Percentiles rank a stretch among this genome's conserved stretches.
Conservation (phyloP, 2,797 vertebrate genomes). For the Syndactyla subalaris region DNA sequence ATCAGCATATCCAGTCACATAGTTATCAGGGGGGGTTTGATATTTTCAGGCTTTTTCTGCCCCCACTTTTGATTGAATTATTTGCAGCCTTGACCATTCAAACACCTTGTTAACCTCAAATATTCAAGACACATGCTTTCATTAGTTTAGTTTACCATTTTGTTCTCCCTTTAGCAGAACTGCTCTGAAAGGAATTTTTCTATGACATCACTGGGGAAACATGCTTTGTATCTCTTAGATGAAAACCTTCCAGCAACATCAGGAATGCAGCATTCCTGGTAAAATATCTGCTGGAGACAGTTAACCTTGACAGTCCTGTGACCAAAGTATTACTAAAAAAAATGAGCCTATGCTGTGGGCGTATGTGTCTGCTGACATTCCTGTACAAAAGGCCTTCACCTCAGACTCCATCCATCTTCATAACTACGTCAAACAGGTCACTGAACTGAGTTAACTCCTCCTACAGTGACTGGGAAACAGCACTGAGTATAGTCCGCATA, state of each 20-base stretch:
- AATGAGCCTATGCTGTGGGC: not conserved
- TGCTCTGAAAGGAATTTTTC: not conserved
- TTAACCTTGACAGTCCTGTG: conserved; percentile 39
- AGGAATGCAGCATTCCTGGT: not conserved
- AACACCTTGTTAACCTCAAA: not conserved
- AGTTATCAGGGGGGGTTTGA: fast-evolving
- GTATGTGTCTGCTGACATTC: not conserved
- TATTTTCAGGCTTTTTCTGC: not conserved
- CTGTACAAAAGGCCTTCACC: not conserved
- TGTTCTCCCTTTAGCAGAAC: not conserved
- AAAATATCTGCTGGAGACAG: conserved; percentile 16
- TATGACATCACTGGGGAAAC: not conserved
- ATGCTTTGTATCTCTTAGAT: not conserved
- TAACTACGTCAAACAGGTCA: not conserved
- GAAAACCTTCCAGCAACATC: conserved; percentile 10
- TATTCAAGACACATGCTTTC: not conserved
- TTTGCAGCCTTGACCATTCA: not conserved
- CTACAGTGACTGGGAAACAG: not conserved
- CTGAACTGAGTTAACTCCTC: not conserved
- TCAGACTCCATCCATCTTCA: conserved; percentile 3
- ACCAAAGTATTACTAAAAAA: conserved; percentile 7
- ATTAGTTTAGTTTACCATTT: not conserved
- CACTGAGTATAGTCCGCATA: not conserved
- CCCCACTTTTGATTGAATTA: not conserved
- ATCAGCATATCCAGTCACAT: not conserved